Evolutionary conservation across 2,113 vertebrate genomes (phyloP), one percentile per base, ranked within the genome.

Genomic region (Ptilorrhoa leucosticta): DNA sequence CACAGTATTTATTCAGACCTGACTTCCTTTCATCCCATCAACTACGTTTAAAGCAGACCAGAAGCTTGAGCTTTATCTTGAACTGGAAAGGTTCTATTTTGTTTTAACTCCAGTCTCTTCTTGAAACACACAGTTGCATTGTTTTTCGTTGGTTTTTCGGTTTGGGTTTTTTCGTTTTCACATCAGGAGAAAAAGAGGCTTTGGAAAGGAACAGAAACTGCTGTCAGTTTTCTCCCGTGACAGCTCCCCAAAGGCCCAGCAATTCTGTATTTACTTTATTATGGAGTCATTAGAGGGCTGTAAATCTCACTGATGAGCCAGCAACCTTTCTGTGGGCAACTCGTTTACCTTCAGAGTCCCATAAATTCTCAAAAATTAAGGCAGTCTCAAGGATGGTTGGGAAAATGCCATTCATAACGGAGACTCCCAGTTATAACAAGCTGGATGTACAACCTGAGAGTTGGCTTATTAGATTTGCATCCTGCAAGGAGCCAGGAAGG

Each of bases 271-370:
- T 96, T 93, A 80, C 82, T 54, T 83, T 90, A 54, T 88, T 70
- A 73, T 0, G 0, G 31, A 78, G 68, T 31, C 78, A 93, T 92
- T 93, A 94, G 64, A 40, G 56, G 68, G 57, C 40, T 86, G 44
- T 94, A 94, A 90, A 93, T 94, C 79, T 88, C 75, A 42, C 30
- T 70, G 94, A 96, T 78, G 76, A 94, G 79, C 82, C 85, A 91
- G 42, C 42, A 87, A 19, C 58, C 63, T 88, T 88, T 88, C 90
- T 63, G 39, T 51, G 60, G 45, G 85, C 63, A 83, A 71, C 68
- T 40, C 0, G 0, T 21, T 63, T 68, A 79, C 66, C 47, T 94
- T 90, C 47, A 68, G 63, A 72, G 63, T n/a, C 58, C 27, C 58
- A 81, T 85, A 95, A 90, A 90, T 94, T 56, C 82, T 69, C 47